Evolutionary conservation across 2,113 vertebrate species (phyloP), one percentile per base, ranked within the genome.

Genomic region (Ophiodon elongatus): DNA sequence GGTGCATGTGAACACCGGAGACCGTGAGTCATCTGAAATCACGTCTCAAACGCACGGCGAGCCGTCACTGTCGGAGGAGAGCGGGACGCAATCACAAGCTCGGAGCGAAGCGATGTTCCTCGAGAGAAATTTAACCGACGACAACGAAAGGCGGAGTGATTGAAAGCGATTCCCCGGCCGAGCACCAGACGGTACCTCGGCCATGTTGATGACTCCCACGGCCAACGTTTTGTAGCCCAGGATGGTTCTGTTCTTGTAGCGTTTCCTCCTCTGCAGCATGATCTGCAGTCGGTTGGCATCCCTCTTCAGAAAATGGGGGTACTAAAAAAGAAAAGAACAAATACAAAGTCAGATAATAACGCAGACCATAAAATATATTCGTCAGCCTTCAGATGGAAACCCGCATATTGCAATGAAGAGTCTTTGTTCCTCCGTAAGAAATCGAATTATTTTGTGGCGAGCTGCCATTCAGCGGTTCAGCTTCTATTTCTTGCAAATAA

Each of bases 241-340:
- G 78, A 96, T 96, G 72, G 96, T 96, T 75, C 96, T 92, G 82
- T 96, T 96, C 73, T 96, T 96, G 92, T 96, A 96, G 68, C 96
- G 93, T 84, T 96, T 96, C 64, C 96, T 93, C 88, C 96, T 92
- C 90, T 96, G 96, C 45, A 96, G 88, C 95, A 96, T 95, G 6
- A 96, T 95, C 91, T 96, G 96, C 27, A 96, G 93, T 76, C 94
- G 85, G 89, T 96, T 96, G 80, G 95, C 90, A 9, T 96, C 96
- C 86, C 96, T 91, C 92, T 96, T 96, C 68, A 96, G 91, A 76
- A 96, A 96, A 79, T 96, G 96, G 8, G 96, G 95, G 79, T 96
- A 96, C 96, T 96, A 15, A 45, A 15, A 45, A 45, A 45, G 78
- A 56, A 62, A 85, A 85, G 6, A 54, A 85, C 9, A 71, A 76